These are phyloP conservation scores for Chelon labrosus DNA, from an alignment of 2,797 vertebrate genomes.

Conservation along the genomic window DNA sequence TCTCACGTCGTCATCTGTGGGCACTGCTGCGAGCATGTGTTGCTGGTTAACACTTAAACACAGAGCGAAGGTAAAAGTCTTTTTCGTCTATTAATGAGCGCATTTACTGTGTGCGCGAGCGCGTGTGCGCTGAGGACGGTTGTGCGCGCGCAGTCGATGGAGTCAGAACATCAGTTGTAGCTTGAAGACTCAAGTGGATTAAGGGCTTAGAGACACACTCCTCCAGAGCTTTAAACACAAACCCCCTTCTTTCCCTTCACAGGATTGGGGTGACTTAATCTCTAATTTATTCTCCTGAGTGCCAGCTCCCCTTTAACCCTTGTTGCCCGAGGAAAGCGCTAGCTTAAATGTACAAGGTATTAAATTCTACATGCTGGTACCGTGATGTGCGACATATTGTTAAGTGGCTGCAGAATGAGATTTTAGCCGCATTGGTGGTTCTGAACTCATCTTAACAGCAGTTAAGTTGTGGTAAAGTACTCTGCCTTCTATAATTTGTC, in stretches of 20 bases:
- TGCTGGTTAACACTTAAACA: conserved; percentile 58
- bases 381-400: too few species aligned
- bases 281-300: conserved; percentile 51
- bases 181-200: conserved; percentile 69
- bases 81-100: conserved; percentile 12
- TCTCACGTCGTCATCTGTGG: conserved; percentile 61
- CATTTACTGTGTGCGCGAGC: neutral
- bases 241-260: conserved; percentile 40
- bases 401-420: too few species aligned
- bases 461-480: too few species aligned
- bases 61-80: conserved; percentile 35
- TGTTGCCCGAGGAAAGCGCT: conserved; percentile 16
- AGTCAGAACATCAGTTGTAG: conserved; percentile 51
- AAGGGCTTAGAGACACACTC: conserved; percentile 71
- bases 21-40: conserved; percentile 60
- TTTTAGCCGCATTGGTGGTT: too few species aligned
- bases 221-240: conserved; percentile 58
- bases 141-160: conserved; percentile 9
- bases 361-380: too few species aligned
- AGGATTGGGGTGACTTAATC: conserved; percentile 60
- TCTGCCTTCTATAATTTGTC: too few species aligned
- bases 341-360: neutral
- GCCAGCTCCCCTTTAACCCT: conserved; percentile 32
- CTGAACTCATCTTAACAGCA: too few species aligned
- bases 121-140: neutral